Conservation (phyloP, 1,140 invertebrate genomes). For the Eciton burchellii region DNA sequence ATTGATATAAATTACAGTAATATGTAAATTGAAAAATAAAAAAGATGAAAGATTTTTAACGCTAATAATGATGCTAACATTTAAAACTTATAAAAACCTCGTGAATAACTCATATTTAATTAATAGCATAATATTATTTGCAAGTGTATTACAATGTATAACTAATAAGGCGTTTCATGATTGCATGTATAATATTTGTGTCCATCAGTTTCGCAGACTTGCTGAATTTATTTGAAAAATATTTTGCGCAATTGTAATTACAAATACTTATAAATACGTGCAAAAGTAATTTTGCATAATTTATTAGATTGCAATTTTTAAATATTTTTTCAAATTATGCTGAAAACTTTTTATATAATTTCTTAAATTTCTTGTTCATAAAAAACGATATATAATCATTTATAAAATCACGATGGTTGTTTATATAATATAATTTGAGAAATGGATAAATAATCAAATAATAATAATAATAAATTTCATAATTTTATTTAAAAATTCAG, state of each 20-base stretch:
- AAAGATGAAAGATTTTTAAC: background rate
- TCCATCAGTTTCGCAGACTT: conserved; percentile 35
- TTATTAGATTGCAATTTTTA: conserved; percentile 27
- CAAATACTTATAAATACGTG: conserved; percentile 5
- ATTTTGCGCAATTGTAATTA: conserved; percentile 36
- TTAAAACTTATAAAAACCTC: background rate
- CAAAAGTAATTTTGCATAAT: conserved; percentile 46
- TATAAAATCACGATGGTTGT: background rate
- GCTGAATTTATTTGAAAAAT: conserved; percentile 59
- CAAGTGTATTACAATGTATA: conserved; percentile 29
- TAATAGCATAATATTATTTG: conserved; percentile 37
- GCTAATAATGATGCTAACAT: background rate
- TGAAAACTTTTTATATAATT: conserved; percentile 24
- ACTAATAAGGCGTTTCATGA: conserved; percentile 39
- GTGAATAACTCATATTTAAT: conserved; percentile 10
- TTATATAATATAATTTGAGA: conserved; percentile 1
- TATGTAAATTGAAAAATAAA: background rate
- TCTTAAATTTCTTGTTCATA: background rate
- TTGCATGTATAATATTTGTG: conserved; percentile 59
- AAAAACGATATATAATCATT: conserved; percentile 1
- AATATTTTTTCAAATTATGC: conserved; percentile 23
- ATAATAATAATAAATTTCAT: conserved; percentile 34
- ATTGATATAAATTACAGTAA: background rate
- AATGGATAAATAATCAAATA: background rate
- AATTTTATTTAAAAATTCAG: conserved; percentile 3